Base-by-base conservation (phyloP, 2,113 vertebrate genomes). In the Chaetura pelagica region DNA sequence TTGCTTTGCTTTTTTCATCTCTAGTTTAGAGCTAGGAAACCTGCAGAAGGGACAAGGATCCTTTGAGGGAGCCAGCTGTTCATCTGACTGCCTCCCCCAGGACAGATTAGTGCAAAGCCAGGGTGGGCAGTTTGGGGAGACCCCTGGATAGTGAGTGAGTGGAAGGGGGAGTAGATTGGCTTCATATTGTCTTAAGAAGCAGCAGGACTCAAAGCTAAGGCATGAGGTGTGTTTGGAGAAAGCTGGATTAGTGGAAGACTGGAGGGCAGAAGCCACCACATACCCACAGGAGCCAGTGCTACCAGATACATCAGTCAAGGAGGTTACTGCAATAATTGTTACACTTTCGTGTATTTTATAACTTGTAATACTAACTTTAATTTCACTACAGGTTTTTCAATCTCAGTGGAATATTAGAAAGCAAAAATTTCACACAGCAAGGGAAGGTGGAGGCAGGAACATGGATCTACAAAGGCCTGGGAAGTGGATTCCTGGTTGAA, bases 41-140 rank as follows among this genome's bases (percentile, higher is more conserved):
- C 68, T 90, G 73, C 48, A 40, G 76, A 64, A 92, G 92, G 77
- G 93, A 84, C 57, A 74, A 59, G 68, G 79, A 78, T 71, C 90
- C 55, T 94, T 77, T 88, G 94, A 92, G 79, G 69, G 64, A 67
- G 5, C 49, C 72, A 46, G 80, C 79, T 94, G 85, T 71, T 92
- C 75, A 13, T 34, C 7, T 61, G 54, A 16, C 59, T 80, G 44
- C 78, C 62, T 80, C 6, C 54, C 61, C 18, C 26, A 35, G 48
- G 51, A 66, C 46, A 76, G 59, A 10, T 35, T 12, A 80, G 55
- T 13, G 1, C 26, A 48, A 73, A 74, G 14, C 46, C 75, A 34
- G 73, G 48, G 83, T 67, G 62, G 79, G 58, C 54, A 19, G 20
- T 77, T 71, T 59, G 75, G 55, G 52, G 3, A 51, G 61, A 69